Evolutionary conservation across 2,113 vertebrate genomes (phyloP).

Genomic region (Vulpes ferrilata): DNA sequence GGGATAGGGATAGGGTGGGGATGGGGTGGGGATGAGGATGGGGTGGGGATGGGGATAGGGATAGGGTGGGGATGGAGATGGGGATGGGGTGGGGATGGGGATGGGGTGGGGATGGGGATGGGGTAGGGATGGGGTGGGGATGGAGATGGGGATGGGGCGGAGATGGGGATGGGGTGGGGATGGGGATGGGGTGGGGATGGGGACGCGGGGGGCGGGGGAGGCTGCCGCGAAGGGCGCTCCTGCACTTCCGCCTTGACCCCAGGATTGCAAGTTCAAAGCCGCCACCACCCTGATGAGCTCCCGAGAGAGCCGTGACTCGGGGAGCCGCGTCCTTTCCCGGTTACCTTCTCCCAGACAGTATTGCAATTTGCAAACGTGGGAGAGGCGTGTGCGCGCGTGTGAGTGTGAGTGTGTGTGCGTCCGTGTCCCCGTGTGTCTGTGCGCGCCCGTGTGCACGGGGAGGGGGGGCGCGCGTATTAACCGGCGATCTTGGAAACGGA

Average conservation of each 20-base stretch:
- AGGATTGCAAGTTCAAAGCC: slow-evolving; percentile 74
- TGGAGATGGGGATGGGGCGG: too few species aligned
- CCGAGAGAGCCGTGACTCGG: slow-evolving; percentile 1
- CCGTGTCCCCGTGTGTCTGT: slow-evolving; percentile 29
- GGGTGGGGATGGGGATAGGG: too few species aligned
- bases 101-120: too few species aligned
- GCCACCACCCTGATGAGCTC: slow-evolving; percentile 26
- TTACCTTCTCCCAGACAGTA: slow-evolving; percentile 77
- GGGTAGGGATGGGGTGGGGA: too few species aligned
- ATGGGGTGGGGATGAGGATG: too few species aligned
- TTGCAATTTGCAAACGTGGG: slow-evolving; percentile 71
- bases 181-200: too few species aligned
- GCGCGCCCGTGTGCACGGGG: not conserved
- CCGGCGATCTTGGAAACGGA: slow-evolving; percentile 62
- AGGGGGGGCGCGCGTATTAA: slow-evolving; percentile 39
- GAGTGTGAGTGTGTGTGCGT: not conserved
- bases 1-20: too few species aligned
- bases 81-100: too few species aligned
- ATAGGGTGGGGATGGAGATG: too few species aligned
- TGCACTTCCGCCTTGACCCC: not conserved
- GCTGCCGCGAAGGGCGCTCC: not conserved
- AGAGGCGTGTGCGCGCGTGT: slow-evolving; percentile 57
- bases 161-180: too few species aligned
- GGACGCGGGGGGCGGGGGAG: not conserved
- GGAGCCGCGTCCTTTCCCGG: slow-evolving; percentile 35